Base-by-base conservation (phyloP, 2,888 invertebrate genomes). In the Eupithecia centaureata region DNA sequence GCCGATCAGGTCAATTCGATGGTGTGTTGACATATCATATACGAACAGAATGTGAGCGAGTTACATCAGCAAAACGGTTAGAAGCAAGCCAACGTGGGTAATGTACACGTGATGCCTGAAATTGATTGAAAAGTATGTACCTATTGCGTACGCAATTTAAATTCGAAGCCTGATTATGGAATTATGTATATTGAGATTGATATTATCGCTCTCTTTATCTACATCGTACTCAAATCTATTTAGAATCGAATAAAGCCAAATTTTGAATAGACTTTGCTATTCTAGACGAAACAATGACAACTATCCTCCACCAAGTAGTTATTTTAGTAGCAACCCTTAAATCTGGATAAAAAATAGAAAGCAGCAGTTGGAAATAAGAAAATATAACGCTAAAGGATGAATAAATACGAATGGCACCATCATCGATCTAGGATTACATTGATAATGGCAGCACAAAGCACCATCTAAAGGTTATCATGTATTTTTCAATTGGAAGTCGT, bases 1-100 rank as follows among this genome's bases (percentile, higher is more conserved):
- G 51, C 4, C 22, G 52, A 54, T 58, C 54, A 38, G 42, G 59
- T 60, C 67, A 63, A 67, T 60, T 67, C 59, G 32, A 22, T 63
- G 27, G 27, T 22, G 63, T 42, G 22, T n/a, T n/a, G n/a, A n/a
- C n/a, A n/a, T n/a, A n/a, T n/a, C 10, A 12, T 68, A 64, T 57
- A 51, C 64, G 28, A 56, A 63, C 15, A 60, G 52, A 62, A 35
- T 27, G 35, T 15, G 12, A 51, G 25, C 15, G 27, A 27, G 27
- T 52, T 35, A 63, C 42, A 63, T 57, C 42, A 18, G 38, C 54
- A 32, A 57, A 57, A 22, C 22, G 38, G 58, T 52, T 35, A 25
- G 22, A 52, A 25, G 22, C 47, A 51, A 59, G 22, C 52, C 27
- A 52, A 58, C 62, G 30, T 52, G 38, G 51, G 38, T 22, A 35